A percentile compares a stretch with the other conserved stretches of the same genome.
Conservation (phyloP, 2,888 invertebrate genomes). For the Hypena proboscidalis region DNA sequence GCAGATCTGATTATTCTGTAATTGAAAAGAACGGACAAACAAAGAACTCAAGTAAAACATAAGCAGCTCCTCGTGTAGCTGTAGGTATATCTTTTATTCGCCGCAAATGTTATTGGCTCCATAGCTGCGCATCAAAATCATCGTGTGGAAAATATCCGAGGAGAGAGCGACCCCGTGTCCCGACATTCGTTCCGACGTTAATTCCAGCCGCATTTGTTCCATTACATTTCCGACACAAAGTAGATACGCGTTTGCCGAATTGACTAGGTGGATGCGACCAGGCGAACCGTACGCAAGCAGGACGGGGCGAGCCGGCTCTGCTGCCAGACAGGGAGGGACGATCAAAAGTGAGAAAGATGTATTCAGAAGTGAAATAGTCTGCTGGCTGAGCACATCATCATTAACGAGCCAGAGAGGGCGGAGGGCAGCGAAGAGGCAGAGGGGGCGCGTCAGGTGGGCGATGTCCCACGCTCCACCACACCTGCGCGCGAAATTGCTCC, state of each 20-base stretch:
- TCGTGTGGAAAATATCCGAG: constrained; percentile 82
- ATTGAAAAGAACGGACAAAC: constrained; percentile 11
- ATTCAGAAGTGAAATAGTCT: constrained; percentile 90
- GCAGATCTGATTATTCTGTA: background rate
- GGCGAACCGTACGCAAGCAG: constrained; percentile 70
- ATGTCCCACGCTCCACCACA: constrained; percentile 81
- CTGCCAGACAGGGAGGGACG: constrained; percentile 66
- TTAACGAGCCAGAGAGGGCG: constrained; percentile 89
- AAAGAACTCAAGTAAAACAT: constrained; percentile 24
- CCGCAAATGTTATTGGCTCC: constrained; percentile 69
- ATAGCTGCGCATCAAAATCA: constrained; percentile 80
- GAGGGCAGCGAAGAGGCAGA: constrained; percentile 85
- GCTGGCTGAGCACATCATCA: constrained; percentile 92
- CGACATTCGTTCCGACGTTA: constrained; percentile 84
- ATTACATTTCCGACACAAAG: constrained; percentile 86
- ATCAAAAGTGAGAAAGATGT: constrained; percentile 86
- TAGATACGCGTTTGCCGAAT: constrained; percentile 85
- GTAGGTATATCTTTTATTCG: constrained; percentile 44
- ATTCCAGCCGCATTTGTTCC: constrained; percentile 85
- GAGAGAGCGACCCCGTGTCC: constrained; percentile 79
- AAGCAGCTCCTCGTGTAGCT: constrained; percentile 28
- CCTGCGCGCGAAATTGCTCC: constrained; percentile 78
- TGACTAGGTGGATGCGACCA: constrained; percentile 84
- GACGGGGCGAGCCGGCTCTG: constrained; percentile 59
- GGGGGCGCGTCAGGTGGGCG: constrained; percentile 86